A percentile compares a stretch with the other conserved stretches of the same genome.
These are phyloP conservation scores for Tupaia chinensis DNA, from an alignment of 2,113 vertebrate species.

Conservation along the genomic window DNA sequence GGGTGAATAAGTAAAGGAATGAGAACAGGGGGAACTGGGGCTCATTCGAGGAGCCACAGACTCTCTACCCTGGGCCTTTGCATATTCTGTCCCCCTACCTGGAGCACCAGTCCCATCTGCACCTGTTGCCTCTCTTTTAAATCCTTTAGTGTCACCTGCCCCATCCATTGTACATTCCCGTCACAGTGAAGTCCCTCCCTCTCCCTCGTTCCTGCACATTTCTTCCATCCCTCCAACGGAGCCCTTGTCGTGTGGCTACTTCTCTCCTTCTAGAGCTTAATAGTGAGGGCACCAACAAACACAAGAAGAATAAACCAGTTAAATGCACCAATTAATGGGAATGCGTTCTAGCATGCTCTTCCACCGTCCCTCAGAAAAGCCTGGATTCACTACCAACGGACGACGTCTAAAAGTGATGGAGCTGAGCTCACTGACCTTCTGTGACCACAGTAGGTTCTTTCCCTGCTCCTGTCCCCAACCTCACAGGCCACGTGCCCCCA, in stretches of 20 bases:
- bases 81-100: background rate
- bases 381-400: background rate
- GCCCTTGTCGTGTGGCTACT: too few relatives aligned
- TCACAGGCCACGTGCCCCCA: background rate
- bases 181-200: too few relatives aligned
- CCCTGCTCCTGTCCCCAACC: background rate
- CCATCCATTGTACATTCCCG: too few relatives aligned
- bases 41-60: background rate
- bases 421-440: background rate
- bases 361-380: background rate
- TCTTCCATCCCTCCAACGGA: too few relatives aligned
- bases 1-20: background rate
- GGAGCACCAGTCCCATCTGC: too few relatives aligned
- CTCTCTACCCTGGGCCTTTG: background rate
- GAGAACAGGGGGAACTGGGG: too few relatives aligned
- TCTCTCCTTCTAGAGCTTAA: background rate
- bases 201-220: too few relatives aligned
- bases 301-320: background rate
- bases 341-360: background rate
- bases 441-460: background rate
- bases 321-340: background rate
- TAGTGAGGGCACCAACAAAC: background rate
- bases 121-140: too few relatives aligned
- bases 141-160: too few relatives aligned
- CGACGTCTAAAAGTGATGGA: background rate